Percentiles rank a stretch among this genome's conserved stretches.
Evolutionary conservation across 2,113 vertebrate species (phyloP).

Genomic region (Azemiops feae): DNA sequence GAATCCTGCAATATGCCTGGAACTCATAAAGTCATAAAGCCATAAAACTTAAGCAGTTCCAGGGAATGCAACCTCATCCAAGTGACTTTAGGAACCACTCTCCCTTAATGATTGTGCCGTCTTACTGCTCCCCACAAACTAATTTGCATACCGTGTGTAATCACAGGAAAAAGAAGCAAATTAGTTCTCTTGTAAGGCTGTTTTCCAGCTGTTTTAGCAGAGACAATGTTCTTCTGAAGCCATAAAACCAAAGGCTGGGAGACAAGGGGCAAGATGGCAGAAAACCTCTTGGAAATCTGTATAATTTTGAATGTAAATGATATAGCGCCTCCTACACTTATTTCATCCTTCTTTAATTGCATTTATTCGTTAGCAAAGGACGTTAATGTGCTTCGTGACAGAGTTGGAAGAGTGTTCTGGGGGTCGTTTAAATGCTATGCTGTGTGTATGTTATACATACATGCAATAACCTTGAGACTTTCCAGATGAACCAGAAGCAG

Average conservation of each 20-base stretch:
- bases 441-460: conserved; percentile 56
- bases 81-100: conserved; percentile 45
- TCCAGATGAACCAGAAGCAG: conserved; percentile 33
- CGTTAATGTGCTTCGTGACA: conserved; percentile 73
- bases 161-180: conserved; percentile 68
- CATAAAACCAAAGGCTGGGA: conserved; percentile 41
- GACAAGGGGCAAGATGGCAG: background rate
- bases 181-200: conserved; percentile 75
- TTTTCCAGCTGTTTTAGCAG: conserved; percentile 78
- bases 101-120: conserved; percentile 52
- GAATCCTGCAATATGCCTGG: background rate
- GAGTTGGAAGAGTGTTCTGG: conserved; percentile 70
- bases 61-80: background rate
- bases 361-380: conserved; percentile 81
- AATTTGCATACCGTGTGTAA: conserved; percentile 76
- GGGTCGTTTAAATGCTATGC: conserved; percentile 69
- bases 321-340: conserved; percentile 79
- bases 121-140: conserved; percentile 69
- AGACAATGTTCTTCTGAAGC: conserved; percentile 68
- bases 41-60: fast-evolving
- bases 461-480: conserved; percentile 54
- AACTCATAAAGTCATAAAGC: conserved; percentile 10
- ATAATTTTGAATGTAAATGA: conserved; percentile 78
- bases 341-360: conserved; percentile 82
- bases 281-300: conserved; percentile 66